These are phyloP conservation scores for Sisyra nigra DNA, from an alignment of 2,888 invertebrate species.

Conservation along the genomic window DNA sequence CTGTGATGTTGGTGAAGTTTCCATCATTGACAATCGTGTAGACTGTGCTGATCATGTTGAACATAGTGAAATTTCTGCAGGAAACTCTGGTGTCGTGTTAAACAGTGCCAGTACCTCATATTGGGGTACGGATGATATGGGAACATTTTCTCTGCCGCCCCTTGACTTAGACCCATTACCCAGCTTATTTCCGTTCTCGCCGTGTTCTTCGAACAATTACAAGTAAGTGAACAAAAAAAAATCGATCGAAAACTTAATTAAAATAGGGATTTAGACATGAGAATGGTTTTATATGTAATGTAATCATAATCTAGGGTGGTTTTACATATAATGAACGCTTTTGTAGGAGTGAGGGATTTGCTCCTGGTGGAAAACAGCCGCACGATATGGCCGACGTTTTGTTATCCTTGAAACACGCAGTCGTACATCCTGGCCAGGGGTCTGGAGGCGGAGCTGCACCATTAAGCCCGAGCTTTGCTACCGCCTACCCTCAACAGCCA, in stretches of 20 bases:
- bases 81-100: slow-evolving; percentile 28
- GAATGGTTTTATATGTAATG: too few relatives aligned
- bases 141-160: slow-evolving; percentile 67
- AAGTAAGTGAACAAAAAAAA: slow-evolving; percentile 34
- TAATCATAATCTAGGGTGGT: background rate
- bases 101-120: slow-evolving; percentile 26
- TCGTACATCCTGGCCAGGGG: slow-evolving; percentile 56
- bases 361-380: slow-evolving; percentile 34
- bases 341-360: too few relatives aligned
- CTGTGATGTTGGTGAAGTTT: slow-evolving; percentile 3
- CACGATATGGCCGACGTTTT: slow-evolving; percentile 78
- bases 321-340: slow-evolving; percentile 14
- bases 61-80: slow-evolving; percentile 9
- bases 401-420: slow-evolving; percentile 73
- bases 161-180: slow-evolving; percentile 78
- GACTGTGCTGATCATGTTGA: slow-evolving; percentile 4
- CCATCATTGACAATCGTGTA: slow-evolving; percentile 7
- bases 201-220: slow-evolving; percentile 53
- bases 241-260: too few relatives aligned
- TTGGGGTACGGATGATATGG: slow-evolving; percentile 48
- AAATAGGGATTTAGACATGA: too few relatives aligned
- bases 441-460: slow-evolving; percentile 8
- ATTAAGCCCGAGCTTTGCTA: slow-evolving; percentile 14
- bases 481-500: slow-evolving; percentile 22
- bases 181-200: slow-evolving; percentile 73